Evolutionary conservation across 2,888 invertebrate genomes (phyloP).

Genomic region (Drosophila borborema): DNA sequence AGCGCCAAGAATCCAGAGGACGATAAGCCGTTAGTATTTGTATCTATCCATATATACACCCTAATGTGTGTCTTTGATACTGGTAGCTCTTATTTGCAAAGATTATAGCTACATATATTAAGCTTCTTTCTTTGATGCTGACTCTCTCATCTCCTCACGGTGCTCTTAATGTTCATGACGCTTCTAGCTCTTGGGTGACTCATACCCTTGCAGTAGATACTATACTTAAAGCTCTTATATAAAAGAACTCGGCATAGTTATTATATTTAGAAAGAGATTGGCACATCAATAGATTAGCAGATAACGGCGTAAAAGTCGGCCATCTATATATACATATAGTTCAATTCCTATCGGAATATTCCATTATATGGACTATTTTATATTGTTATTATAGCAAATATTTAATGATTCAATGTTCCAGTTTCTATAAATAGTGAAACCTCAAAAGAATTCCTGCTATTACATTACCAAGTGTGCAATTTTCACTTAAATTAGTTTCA

Average conservation of each 20-base stretch:
- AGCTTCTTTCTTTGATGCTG: background rate
- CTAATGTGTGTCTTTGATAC: background rate
- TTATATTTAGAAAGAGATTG: background rate
- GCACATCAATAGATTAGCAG: background rate
- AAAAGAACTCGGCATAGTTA: background rate
- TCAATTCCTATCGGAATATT: background rate
- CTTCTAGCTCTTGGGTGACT: background rate
- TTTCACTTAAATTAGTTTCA: too few relatives aligned
- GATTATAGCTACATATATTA: background rate
- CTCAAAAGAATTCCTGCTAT: background rate
- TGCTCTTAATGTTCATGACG: background rate
- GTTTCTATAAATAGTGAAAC: background rate
- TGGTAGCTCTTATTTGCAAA: background rate
- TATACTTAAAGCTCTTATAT: background rate
- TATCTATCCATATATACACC: background rate
- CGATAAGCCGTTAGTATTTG: constrained; percentile 86
- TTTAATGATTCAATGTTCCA: background rate
- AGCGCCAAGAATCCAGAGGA: constrained; percentile 93
- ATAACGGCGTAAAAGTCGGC: background rate
- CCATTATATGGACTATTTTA: background rate
- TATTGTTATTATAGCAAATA: background rate
- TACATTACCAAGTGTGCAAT: background rate
- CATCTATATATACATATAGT: background rate
- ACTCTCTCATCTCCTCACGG: background rate
- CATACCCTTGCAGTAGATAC: background rate